These are phyloP conservation scores for Ennomos fuscantarius DNA, from an alignment of 2,888 invertebrate genomes.

Conservation along the genomic window DNA sequence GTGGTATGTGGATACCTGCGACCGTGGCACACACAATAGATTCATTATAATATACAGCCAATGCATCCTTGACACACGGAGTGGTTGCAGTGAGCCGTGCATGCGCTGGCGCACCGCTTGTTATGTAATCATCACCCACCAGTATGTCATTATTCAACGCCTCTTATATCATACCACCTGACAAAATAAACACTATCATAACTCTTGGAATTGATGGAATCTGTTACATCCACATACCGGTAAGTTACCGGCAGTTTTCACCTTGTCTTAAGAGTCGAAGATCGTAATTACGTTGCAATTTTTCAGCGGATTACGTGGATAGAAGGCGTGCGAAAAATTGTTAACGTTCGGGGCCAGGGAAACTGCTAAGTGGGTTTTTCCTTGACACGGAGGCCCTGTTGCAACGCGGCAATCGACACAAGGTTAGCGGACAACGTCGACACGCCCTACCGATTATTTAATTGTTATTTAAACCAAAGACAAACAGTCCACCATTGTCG, in stretches of 20 bases:
- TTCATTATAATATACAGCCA: constrained; percentile 62
- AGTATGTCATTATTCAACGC: constrained; percentile 58
- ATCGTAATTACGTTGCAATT: constrained; percentile 24
- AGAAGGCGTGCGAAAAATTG: constrained; percentile 55
- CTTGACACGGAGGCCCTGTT: constrained; percentile 82
- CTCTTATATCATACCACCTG: constrained; percentile 57
- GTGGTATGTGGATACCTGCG: constrained; percentile 47
- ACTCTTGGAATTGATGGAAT: constrained; percentile 22
- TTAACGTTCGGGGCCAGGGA: constrained; percentile 76
- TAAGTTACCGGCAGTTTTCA: constrained; percentile 29
- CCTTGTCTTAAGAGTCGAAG: constrained; percentile 20
- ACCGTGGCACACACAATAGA: constrained; percentile 70
- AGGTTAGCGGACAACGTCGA: constrained; percentile 70
- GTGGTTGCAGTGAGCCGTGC: constrained; percentile 34
- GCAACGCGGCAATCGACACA: constrained; percentile 80
- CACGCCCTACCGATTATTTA: constrained; percentile 83
- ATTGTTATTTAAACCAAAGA: constrained; percentile 80
- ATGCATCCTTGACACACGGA: constrained; percentile 78
- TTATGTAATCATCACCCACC: constrained; percentile 73
- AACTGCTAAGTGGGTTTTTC: constrained; percentile 82
- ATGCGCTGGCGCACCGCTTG: constrained; percentile 51
- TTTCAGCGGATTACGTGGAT: constrained; percentile 39
- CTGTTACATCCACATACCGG: constrained; percentile 15
- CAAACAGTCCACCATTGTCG: constrained; percentile 60
- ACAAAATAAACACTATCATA: constrained; percentile 34